Evolutionary conservation across 2,113 vertebrate genomes (phyloP), one percentile per base, ranked within the genome.

Genomic region (Xenopus borealis): DNA sequence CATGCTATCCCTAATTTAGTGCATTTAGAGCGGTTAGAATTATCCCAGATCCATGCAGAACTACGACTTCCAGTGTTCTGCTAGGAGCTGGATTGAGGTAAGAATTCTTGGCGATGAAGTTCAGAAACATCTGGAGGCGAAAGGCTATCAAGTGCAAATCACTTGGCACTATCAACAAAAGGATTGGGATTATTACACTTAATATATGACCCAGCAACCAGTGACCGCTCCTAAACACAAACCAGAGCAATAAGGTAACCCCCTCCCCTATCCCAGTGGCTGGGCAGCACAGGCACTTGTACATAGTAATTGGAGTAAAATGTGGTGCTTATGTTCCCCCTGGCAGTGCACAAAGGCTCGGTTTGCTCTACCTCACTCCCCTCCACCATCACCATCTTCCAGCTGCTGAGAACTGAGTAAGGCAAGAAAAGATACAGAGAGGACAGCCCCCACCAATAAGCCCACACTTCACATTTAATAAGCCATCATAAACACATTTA

Each of bases 311-410:
- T 45, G 18, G 11, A 40, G 11, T 17, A n/a, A n/a, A n/a, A 17
- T 14, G 2, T 14, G 45, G 19, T 44, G 18, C 72, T 76, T 76
- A 76, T 66, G 63, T 70, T 44, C 70, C 66, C 30, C 18, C 66
- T 1, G 10, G 17, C 66, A n/a, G 47, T 17, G 66, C 66, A 70
- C 30, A 76, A 76, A 33, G 58, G 12, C 30, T 33, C 30, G 7
- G 30, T 7, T 57, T 69, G 73, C n/a, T 70, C 59, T 55, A 8
- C 52, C 27, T 30, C 59, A 59, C 59, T 57, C 27, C 69, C 66
- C 62, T 59, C 66, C 16, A 62, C 66, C 66, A 44, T 76, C 74
- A 66, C 74, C 74, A 76, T 76, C 74, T 40, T 16, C 17, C 46
- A 50, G 66, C 74, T 76, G 65, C 52, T 62, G 19, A 46, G n/a